phyloP scores from a whole-genome alignment of 1,140 invertebrate genomes.

The Macrocentrus cingulum region DNA sequence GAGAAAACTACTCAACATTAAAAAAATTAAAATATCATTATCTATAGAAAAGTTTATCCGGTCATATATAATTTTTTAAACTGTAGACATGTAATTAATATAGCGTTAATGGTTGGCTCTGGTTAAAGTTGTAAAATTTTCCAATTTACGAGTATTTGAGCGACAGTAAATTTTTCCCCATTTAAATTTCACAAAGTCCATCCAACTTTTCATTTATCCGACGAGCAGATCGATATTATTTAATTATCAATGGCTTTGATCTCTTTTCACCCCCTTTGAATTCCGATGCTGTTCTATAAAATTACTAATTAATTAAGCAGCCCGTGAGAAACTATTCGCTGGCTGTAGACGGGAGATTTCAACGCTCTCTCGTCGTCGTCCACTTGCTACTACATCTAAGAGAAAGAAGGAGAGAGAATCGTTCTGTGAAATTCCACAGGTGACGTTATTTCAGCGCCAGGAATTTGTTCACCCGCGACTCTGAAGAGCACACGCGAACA shows the following conservation, averaged over 20 bases:
- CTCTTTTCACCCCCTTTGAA: background rate
- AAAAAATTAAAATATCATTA: too few relatives aligned
- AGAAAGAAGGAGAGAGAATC: conserved; percentile 1
- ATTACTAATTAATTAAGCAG: conserved; percentile 13
- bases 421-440: conserved; percentile 24
- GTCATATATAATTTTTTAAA: too few relatives aligned
- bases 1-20: too few relatives aligned
- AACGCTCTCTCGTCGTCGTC: conserved; percentile 17
- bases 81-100: too few relatives aligned
- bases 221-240: too few relatives aligned
- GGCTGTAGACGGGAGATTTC: conserved; percentile 10
- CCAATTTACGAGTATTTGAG: too few relatives aligned
- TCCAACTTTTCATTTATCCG: too few relatives aligned
- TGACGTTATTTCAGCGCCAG: conserved; percentile 7
- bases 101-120: too few relatives aligned
- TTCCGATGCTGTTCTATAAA: background rate
- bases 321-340: background rate
- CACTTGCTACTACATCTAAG: conserved; percentile 13
- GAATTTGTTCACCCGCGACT: conserved; percentile 12
- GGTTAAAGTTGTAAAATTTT: too few relatives aligned
- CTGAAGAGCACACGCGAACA: background rate
- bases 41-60: too few relatives aligned
- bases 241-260: background rate
- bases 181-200: too few relatives aligned
- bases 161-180: too few relatives aligned